Evolutionary conservation across 1,140 invertebrate species (phyloP).

Genomic region (Drosophila lacertosa): DNA sequence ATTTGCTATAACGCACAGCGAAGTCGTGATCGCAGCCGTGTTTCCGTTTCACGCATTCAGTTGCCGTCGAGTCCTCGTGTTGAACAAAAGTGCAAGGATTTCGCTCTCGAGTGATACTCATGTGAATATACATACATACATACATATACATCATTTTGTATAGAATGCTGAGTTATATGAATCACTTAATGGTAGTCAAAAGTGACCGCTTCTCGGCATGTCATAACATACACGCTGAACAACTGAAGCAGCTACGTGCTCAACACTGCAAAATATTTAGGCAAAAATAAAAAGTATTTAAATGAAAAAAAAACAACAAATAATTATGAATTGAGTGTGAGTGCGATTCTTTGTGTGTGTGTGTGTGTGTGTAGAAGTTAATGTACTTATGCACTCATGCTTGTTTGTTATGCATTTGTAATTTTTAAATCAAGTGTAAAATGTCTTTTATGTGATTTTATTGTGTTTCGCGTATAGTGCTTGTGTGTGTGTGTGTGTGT

Average conservation of each 20-base stretch:
- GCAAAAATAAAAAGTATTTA: conserved; percentile 16
- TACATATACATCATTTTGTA: too few species aligned
- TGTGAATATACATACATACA: conserved; percentile 8
- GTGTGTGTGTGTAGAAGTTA: conserved; percentile 21
- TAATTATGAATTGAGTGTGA: conserved; percentile 7
- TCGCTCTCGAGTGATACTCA: neutral
- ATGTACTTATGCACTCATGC: conserved; percentile 41
- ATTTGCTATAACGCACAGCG: too few species aligned
- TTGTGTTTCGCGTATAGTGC: conserved; percentile 34
- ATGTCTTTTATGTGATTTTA: conserved; percentile 72
- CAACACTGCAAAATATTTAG: conserved; percentile 22
- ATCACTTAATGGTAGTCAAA: conserved; percentile 16
- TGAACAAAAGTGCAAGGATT: conserved; percentile 47
- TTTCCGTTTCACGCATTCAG: conserved; percentile 44
- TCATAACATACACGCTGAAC: conserved; percentile 17
- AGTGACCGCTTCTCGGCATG: conserved; percentile 17
- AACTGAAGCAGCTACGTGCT: conserved; percentile 32
- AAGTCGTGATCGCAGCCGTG: conserved; percentile 56
- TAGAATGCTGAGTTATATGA: conserved; percentile 8
- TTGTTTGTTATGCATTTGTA: conserved; percentile 35
- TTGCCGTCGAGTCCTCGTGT: conserved; percentile 51
- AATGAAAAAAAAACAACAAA: conserved; percentile 7
- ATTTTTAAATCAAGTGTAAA: conserved; percentile 50
- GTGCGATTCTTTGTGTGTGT: conserved; percentile 9
- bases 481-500: conserved; percentile 14